Percentiles rank a stretch among this genome's conserved stretches.
These are phyloP conservation scores for Cettia cetti DNA, from an alignment of 2,113 vertebrate genomes.

Conservation along the genomic window DNA sequence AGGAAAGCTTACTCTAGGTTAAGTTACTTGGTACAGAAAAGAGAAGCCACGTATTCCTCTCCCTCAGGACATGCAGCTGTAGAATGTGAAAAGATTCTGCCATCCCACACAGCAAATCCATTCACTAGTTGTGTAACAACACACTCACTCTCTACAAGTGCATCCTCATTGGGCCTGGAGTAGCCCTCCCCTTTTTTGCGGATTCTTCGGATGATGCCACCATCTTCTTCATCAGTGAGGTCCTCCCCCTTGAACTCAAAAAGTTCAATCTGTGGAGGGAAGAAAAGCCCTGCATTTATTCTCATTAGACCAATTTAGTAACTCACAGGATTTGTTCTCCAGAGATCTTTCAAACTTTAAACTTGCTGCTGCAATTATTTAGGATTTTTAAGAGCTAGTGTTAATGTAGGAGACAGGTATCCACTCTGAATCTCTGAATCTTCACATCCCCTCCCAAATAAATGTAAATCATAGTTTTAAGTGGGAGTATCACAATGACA, in stretches of 20 bases:
- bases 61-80: neutral
- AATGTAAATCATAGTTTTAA: neutral
- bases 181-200: conserved; percentile 89
- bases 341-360: neutral
- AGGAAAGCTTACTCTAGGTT: neutral
- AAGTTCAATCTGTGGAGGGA: conserved; percentile 84
- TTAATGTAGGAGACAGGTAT: neutral
- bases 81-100: neutral
- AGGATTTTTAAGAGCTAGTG: neutral
- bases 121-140: neutral
- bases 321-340: neutral
- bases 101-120: neutral
- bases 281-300: neutral
- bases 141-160: conserved; percentile 87
- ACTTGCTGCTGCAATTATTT: neutral
- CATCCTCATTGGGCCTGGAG: conserved; percentile 91
- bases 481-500: neutral
- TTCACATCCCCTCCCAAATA: neutral
- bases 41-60: neutral
- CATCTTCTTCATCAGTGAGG: conserved; percentile 89
- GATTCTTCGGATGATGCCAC: conserved; percentile 90
- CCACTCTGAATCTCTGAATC: neutral
- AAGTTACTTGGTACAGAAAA: neutral
- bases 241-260: conserved; percentile 95
- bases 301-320: neutral